Evolutionary conservation across 2,113 vertebrate species (phyloP), one percentile per base, ranked within the genome.

Genomic region (Heterochromis multidens): DNA sequence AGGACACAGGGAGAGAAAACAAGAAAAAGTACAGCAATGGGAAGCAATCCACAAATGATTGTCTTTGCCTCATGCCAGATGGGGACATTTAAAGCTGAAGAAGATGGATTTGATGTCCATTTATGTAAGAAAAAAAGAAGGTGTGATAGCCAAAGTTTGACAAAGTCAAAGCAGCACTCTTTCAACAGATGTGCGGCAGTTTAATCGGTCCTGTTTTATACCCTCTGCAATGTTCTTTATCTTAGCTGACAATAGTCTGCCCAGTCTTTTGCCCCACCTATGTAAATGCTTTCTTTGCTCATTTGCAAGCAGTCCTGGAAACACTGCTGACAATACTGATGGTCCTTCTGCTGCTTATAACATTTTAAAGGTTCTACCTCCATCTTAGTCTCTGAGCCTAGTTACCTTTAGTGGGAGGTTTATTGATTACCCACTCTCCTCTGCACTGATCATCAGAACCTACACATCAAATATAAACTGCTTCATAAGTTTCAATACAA

Each of bases 231-330:
- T 31, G 29, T 14, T 31, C 25, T 80, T 70, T 33, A 78, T 87
- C 86, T 80, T 46, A 52, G 79, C 86, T 33, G 54, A 54, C 43
- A 63, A 33, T 3, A 37, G 21, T 70, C 70, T 60, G 61, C 70
- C 76, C 21, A 6, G 35, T 27, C 81, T 52, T 13, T 58, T n/a
- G 46, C 46, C 27, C 70, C 46, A 31, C 27, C 43, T 74, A 33
- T 67, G 46, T 70, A 61, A 40, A 82, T 37, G 43, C 79, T 56
- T n/a, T 49, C 62, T 60, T 61, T 14, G 29, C 85, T 91, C 85
- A 83, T 91, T 90, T 87, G 86, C 79, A 87, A 88, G 86, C 83
- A 93, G 63, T 65, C 23, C 56, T 56, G 21, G 58, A 74, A 72
- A 87, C 84, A 86, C 60, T 56, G 80, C 79, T 58, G 80, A 91